Base-by-base conservation (phyloP, 2,113 vertebrate genomes). In the Haplochromis vanheusdeni region DNA sequence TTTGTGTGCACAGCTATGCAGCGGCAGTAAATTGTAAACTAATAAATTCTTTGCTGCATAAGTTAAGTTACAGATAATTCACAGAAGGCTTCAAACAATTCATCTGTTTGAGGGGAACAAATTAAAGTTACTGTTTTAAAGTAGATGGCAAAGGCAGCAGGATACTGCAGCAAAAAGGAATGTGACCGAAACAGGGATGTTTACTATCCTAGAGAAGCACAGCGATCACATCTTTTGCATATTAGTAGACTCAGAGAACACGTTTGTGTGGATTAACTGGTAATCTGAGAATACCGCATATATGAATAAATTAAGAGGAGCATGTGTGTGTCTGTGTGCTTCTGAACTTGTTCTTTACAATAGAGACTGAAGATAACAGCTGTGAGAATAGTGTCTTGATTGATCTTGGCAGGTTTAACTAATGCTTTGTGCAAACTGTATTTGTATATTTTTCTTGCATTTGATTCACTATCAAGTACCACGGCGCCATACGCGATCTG, bases 191-290 rank as follows among this genome's bases (percentile, higher is more conserved):
- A 42, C 65, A 79, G 8, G 37, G 1, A 4, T 86, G 80, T 88
- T 91, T 87, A 47, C 65, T 80, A 75, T 87, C 51, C 11, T 9
- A 23, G 68, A 82, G 83, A 49, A 28, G 51, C 23, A 14, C 26
- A 82, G 33, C 68, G 89, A 81, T 92, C 26, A 51, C 81, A 79
- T 58, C 4, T 62, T 93, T 93, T 91, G 77, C 87, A 94, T 89
- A 84, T 90, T 85, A 91, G 82, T 89, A 51, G 82, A 86, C 17
- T 75, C 3, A 11, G 55, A 81, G 82, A 88, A 89, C 52, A 84
- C 37, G n/a, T 55, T 89, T 55, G 17, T 81, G 82, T 87, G 93
- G 84, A 70, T 95, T 87, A 90, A 84, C 81, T 82, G 88, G 79
- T 91, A 82, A 94, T 92, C 87, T 87, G 55, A 84, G 85, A 90